Conservation (phyloP, 2,113 vertebrate genomes). For the Chelonoidis abingdonii region DNA sequence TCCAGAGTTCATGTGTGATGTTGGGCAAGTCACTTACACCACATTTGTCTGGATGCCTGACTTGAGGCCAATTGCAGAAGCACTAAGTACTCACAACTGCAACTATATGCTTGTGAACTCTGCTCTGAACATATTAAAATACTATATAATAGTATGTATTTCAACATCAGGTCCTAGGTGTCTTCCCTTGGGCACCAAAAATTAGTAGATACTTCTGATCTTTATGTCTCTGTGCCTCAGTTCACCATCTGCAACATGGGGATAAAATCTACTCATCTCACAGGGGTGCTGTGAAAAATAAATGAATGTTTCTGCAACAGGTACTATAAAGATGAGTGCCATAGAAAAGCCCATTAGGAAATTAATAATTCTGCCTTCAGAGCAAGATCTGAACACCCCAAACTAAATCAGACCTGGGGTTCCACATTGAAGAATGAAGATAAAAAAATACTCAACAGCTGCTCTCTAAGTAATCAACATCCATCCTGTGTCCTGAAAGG, state of each 20-base stretch:
- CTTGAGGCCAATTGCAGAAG: not conserved
- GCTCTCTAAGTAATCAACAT: no score
- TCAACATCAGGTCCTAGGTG: not conserved
- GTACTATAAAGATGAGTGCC: not conserved
- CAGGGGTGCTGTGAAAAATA: not conserved
- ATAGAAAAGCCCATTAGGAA: not conserved
- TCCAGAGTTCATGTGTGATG: not conserved
- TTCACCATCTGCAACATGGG: no score
- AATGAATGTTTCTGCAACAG: not conserved
- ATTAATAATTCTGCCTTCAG: not conserved
- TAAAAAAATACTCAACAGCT: no score
- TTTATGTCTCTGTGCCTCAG: not conserved
- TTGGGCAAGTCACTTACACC: not conserved
- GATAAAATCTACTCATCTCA: not conserved
- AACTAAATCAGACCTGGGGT: not conserved
- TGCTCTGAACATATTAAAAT: not conserved
- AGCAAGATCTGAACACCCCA: not conserved
- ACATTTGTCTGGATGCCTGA: not conserved
- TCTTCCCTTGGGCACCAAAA: not conserved
- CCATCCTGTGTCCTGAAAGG: no score
- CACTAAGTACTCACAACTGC: not conserved
- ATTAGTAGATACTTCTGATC: not conserved
- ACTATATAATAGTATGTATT: not conserved
- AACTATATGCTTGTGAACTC: not conserved
- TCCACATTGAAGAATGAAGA: not conserved